Evolutionary conservation across 2,888 invertebrate genomes (phyloP).

Genomic region (Oasisia sp.): DNA sequence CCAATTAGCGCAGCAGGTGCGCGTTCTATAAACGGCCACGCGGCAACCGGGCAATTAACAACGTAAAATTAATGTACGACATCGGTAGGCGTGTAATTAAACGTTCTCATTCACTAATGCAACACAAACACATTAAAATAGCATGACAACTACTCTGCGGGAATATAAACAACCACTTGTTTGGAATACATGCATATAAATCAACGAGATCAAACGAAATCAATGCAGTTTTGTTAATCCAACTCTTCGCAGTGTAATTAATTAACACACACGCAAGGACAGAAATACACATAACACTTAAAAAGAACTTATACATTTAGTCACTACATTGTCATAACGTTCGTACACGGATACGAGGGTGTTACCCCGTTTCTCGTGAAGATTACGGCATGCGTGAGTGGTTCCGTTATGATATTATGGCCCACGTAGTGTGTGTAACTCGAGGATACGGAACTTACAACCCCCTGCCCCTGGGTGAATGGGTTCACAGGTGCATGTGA

Average conservation of each 20-base stretch:
- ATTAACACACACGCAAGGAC: not conserved
- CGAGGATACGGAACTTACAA: constrained; percentile 1
- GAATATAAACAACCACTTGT: not conserved
- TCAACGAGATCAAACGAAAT: not conserved
- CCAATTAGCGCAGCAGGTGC: constrained; percentile 9
- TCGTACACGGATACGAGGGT: not conserved
- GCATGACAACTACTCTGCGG: not conserved
- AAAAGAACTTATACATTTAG: not conserved
- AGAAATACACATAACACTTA: not conserved
- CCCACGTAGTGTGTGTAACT: not conserved
- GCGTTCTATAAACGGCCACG: not conserved
- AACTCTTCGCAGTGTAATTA: not conserved
- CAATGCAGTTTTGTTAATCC: not conserved
- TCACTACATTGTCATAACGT: not conserved
- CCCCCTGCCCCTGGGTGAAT: not conserved
- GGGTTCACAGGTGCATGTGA: too few relatives aligned
- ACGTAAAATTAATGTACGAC: not conserved
- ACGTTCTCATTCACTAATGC: not conserved
- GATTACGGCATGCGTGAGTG: not conserved
- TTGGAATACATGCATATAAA: not conserved
- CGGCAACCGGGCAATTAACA: not conserved
- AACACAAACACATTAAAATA: not conserved
- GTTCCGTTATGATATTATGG: not conserved
- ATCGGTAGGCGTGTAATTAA: constrained; percentile 3
- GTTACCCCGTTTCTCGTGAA: not conserved